Conservation (phyloP, 2,888 invertebrate species). For the Callimorpha dominula region DNA sequence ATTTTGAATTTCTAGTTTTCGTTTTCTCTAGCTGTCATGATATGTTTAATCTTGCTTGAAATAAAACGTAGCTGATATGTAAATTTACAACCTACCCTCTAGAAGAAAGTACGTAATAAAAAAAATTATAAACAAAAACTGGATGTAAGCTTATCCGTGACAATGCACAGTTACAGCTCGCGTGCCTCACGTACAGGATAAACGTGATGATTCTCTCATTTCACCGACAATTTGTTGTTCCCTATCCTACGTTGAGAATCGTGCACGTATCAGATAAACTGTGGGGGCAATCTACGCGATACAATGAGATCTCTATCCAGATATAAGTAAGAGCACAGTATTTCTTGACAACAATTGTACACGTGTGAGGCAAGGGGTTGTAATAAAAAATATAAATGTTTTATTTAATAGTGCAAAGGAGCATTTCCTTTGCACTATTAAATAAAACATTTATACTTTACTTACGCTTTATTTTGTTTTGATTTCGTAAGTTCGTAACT, state of each 20-base stretch:
- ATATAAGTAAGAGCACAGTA: constrained; percentile 31
- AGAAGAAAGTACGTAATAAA: constrained; percentile 10
- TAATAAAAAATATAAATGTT: constrained; percentile 26
- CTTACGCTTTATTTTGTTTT: constrained; percentile 5
- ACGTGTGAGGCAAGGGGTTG: constrained; percentile 31
- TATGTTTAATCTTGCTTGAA: background rate
- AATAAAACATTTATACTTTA: no score
- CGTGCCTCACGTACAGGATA: constrained; percentile 45
- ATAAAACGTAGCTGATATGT: constrained; percentile 7
- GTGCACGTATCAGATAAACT: constrained; percentile 60
- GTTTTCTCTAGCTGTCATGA: background rate
- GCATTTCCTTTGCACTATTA: no score
- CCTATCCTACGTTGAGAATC: constrained; percentile 35
- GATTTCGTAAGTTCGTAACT: background rate
- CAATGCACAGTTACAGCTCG: constrained; percentile 33
- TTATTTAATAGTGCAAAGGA: constrained; percentile 4
- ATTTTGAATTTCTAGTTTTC: background rate
- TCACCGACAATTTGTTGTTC: constrained; percentile 42
- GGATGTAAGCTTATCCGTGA: constrained; percentile 15
- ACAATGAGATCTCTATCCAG: constrained; percentile 39
- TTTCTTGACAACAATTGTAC: constrained; percentile 44
- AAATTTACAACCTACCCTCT: background rate
- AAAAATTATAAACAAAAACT: constrained; percentile 15
- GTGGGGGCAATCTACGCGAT: constrained; percentile 41
- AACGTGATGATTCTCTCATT: constrained; percentile 38